Conservation (phyloP, 2,797 vertebrate species). For the Anas bahamensis region DNA sequence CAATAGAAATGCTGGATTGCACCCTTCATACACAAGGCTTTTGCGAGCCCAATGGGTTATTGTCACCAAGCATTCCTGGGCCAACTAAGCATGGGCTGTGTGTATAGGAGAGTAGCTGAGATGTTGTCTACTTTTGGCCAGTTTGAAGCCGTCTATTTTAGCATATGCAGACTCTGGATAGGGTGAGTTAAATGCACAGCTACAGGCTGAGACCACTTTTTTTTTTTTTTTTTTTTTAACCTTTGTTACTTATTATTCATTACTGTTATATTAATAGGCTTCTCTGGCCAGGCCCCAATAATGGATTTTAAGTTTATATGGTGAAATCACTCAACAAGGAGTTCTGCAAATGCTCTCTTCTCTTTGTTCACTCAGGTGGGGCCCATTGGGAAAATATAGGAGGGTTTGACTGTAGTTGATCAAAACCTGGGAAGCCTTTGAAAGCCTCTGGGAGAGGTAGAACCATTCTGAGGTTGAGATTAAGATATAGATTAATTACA, state of each 20-base stretch:
- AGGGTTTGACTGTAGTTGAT: neutral
- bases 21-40: neutral
- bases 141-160: neutral
- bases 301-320: neutral
- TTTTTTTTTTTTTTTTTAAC: neutral
- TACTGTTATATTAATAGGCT: neutral
- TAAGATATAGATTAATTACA: neutral
- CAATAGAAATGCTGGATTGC: neutral
- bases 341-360: neutral
- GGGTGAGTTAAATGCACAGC: constrained; percentile 1
- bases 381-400: neutral
- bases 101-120: neutral
- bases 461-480: neutral
- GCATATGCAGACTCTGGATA: neutral
- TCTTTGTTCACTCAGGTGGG: neutral
- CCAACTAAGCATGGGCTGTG: neutral
- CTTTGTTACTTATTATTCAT: neutral
- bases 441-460: neutral
- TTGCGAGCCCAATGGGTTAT: neutral
- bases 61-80: neutral
- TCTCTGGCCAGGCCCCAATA: neutral
- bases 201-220: neutral
- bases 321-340: neutral
- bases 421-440: neutral
- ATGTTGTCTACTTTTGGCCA: neutral